These are phyloP conservation scores for Nymphalis io DNA, from an alignment of 1,140 invertebrate genomes.

Conservation along the genomic window DNA sequence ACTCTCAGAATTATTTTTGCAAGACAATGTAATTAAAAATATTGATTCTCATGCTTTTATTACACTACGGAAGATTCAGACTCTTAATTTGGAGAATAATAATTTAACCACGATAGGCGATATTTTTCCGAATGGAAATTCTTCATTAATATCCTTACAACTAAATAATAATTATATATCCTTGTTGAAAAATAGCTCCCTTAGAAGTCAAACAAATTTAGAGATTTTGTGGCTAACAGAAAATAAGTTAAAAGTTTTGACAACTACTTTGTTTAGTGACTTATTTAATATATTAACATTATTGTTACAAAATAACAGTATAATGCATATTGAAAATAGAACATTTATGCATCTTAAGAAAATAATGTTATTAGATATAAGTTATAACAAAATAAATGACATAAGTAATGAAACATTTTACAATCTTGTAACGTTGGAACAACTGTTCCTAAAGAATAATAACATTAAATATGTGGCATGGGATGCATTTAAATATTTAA, in stretches of 20 bases:
- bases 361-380: slow-evolving; percentile 89
- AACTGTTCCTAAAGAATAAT: slow-evolving; percentile 85
- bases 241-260: slow-evolving; percentile 88
- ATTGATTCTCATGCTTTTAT: slow-evolving; percentile 92
- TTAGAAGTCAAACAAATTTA: slow-evolving; percentile 88
- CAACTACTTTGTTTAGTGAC: slow-evolving; percentile 87
- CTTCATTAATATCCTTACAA: slow-evolving; percentile 91
- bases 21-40: slow-evolving; percentile 90
- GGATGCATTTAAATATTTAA: slow-evolving; percentile 83
- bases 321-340: slow-evolving; percentile 88
- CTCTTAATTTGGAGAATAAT: slow-evolving; percentile 94
- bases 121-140: slow-evolving; percentile 87
- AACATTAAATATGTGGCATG: slow-evolving; percentile 83
- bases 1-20: slow-evolving; percentile 91
- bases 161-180: slow-evolving; percentile 91
- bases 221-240: slow-evolving; percentile 93
- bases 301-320: slow-evolving; percentile 91
- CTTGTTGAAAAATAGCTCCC: slow-evolving; percentile 88
- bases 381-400: slow-evolving; percentile 86
- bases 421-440: slow-evolving; percentile 83
- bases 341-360: slow-evolving; percentile 89
- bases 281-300: slow-evolving; percentile 87
- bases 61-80: slow-evolving; percentile 90
- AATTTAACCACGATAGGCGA: slow-evolving; percentile 88
- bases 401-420: slow-evolving; percentile 85